Conservation (phyloP, 2,888 invertebrate genomes). For the Aphrophora alni region DNA sequence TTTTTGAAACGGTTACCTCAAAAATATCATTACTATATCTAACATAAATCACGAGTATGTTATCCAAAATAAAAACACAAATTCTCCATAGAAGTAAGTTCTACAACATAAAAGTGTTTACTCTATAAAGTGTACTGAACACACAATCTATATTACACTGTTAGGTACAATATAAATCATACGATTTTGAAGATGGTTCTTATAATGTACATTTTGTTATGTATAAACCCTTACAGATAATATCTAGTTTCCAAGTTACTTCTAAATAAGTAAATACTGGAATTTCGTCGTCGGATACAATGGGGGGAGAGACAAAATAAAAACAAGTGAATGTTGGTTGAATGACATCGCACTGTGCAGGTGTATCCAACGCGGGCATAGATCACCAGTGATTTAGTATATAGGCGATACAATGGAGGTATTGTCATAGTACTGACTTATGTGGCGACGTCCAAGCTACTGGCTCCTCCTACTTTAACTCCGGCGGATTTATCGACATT, state of each 20-base stretch:
- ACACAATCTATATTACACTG: too few species aligned
- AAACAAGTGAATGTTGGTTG: background rate
- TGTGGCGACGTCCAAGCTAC: background rate
- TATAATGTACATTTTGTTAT: too few species aligned
- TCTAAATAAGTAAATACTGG: background rate
- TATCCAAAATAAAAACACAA: too few species aligned
- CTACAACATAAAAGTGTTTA: too few species aligned
- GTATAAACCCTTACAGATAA: too few species aligned
- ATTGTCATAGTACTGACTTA: conserved; percentile 6
- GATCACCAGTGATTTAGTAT: background rate
- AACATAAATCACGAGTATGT: too few species aligned
- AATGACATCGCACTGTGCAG: background rate
- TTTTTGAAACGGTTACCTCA: too few species aligned
- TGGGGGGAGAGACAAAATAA: background rate
- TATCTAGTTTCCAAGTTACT: background rate
- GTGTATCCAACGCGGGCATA: background rate
- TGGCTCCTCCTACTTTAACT: background rate
- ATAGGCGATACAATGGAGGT: background rate
- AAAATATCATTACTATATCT: too few species aligned
- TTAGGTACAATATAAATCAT: too few species aligned
- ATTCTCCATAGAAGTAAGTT: too few species aligned
- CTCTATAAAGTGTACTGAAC: too few species aligned
- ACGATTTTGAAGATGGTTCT: too few species aligned
- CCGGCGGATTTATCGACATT: background rate
- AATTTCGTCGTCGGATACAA: background rate